phyloP scores from a whole-genome alignment of 2,113 vertebrate species.

The Prietella phreatophila region DNA sequence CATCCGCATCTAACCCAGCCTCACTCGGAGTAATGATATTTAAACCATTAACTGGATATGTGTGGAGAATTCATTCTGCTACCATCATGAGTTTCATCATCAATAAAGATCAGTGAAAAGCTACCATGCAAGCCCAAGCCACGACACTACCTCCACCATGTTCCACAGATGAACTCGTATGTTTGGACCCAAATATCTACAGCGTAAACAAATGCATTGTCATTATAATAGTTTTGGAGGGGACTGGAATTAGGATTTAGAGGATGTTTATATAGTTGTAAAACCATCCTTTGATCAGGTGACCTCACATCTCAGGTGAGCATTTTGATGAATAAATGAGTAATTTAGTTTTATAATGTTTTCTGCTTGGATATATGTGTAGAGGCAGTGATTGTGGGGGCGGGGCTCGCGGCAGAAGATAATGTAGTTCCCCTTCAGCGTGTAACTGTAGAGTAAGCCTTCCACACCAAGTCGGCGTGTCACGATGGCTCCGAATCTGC shows the following conservation, averaged over 20 bases:
- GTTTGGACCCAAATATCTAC: too few relatives aligned
- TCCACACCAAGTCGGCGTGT: neutral
- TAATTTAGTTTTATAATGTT: neutral
- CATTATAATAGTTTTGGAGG: too few relatives aligned
- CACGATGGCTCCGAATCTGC: too few relatives aligned
- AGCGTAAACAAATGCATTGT: too few relatives aligned
- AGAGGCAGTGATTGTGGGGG: neutral
- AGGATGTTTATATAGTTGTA: neutral
- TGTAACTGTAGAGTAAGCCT: neutral
- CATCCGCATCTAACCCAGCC: conserved; percentile 53
- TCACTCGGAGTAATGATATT: too few relatives aligned
- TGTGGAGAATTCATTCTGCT: too few relatives aligned
- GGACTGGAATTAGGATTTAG: neutral
- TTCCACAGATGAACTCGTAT: too few relatives aligned
- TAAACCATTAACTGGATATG: too few relatives aligned
- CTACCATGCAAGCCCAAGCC: too few relatives aligned
- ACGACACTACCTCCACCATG: too few relatives aligned
- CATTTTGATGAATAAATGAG: neutral
- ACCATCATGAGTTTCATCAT: too few relatives aligned
- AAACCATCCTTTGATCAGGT: neutral
- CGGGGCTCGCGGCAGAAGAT: neutral
- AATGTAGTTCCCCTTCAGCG: neutral
- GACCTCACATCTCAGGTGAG: neutral
- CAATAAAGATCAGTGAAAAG: too few relatives aligned
- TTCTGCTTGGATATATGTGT: neutral